Base-by-base conservation (phyloP, 2,888 invertebrate genomes). In the Carpatolechia fugitivella region DNA sequence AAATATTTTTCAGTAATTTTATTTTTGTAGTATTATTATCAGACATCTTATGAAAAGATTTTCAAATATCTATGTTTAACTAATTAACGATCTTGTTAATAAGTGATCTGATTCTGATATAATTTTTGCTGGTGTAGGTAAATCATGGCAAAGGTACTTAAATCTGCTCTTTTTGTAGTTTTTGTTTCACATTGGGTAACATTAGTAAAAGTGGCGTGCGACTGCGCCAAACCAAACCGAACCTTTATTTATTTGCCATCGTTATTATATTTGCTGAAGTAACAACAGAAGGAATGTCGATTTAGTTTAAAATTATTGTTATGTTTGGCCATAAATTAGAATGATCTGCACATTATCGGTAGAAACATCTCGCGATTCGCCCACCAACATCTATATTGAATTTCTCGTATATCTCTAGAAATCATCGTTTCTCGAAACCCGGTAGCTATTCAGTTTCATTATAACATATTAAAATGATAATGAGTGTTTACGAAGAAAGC, bases 381-480 rank as follows among this genome's bases (percentile, higher is more conserved):
- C 70, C 72, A 77, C 68, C 72, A 73, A 71, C 61, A 61, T 60
- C 66, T 67, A 60, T 60, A 76, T 81, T 68, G 68, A 68, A 65
- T 66, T 70, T 33, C 14, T 31, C 31, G 31, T n/a, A 29, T 13
- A 44, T 44, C 44, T 13, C 16, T 48, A 14, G 14, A 48, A 33
- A 30, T 0, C 14, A 30, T 14, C 31, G 14, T 30, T 41, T 20
- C 20, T 41, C 61, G 74, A 74, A 81, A 68, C 60, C 64, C 80
- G 69, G 83, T 82, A 82, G 82, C 82, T 50, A 56, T 57, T 68
- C 62, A 62, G 60, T 69, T 71, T 78, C 70, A 76, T 80, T 77
- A 79, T 66, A 62, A 72, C 61, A 66, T 78, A 81, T 83, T 82
- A 78, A 78, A 66, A 79, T 82, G 76, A 74, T 82, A 82, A 84